Base-by-base conservation (phyloP, 2,888 invertebrate species). In the Myopa testacea region DNA sequence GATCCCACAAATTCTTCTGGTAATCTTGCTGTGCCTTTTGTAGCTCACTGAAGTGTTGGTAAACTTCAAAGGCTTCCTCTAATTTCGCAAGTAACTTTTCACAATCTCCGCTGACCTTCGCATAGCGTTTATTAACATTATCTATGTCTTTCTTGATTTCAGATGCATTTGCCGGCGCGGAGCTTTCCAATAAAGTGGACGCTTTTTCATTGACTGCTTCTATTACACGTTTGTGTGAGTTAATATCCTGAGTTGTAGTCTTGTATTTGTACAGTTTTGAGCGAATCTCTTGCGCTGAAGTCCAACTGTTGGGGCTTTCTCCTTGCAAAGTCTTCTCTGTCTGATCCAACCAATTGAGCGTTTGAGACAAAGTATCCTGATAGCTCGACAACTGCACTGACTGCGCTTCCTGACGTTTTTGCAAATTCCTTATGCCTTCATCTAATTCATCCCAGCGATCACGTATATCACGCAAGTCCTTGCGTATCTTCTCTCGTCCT, bases 161-260 rank as follows among this genome's bases (percentile, higher is more conserved):
- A 65, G 83, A 83, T 1, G 83, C 83, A 80, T 87, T 89, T 50
- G 91, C 90, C 1, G 86, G 85, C 10, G 84, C 85, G 1, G 87
- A 81, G 82, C 92, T 92, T 52, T 90, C 91, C 73, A 93, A 91
- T 4, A 94, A 91, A 26, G 92, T 92, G 82, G 94, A 93, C 0
- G 96, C 96, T 88, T 97, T 98, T 85, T 97, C 97, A 8, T 94
- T 94, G 1, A 98, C 93, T 6, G 95, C 94, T 90, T 98, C 98
- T 63, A 98, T 94, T 6, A 97, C 94, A 82, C 97, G 91, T 87
- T 97, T 97, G 86, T 98, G 96, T 0, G 97, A 95, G 78, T 93
- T 90, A 38, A 97, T 95, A 90, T 98, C 98, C 90, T 98, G 97
- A 75, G 95, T 92, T 69, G 94, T 91, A 0, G 95, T 94, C 92